Evolutionary conservation across 1,140 invertebrate species (phyloP).

Genomic region (Drosophila grimshawi): DNA sequence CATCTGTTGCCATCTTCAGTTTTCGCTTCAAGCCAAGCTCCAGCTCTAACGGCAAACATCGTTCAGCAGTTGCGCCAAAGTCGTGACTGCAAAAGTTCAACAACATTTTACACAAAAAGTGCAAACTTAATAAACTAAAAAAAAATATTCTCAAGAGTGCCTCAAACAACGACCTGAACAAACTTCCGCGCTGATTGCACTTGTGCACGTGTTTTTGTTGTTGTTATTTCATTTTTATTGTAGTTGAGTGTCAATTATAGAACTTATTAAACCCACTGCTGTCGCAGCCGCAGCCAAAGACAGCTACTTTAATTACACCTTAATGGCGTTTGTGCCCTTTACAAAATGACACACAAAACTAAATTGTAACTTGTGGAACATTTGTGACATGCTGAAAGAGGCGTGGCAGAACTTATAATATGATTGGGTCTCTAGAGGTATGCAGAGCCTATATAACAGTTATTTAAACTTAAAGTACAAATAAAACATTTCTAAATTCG

Average conservation of each 20-base stretch:
- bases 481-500: too few relatives aligned
- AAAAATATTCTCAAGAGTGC: conserved; percentile 57
- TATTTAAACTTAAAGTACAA: too few relatives aligned
- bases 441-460: too few relatives aligned
- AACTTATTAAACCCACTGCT: conserved; percentile 22
- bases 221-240: conserved; percentile 12
- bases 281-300: not conserved
- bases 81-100: conserved; percentile 82
- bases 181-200: conserved; percentile 49
- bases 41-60: not conserved
- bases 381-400: conserved; percentile 8
- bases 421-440: too few relatives aligned
- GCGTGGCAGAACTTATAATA: conserved; percentile 28
- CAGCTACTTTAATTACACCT: conserved; percentile 41
- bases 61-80: conserved; percentile 36
- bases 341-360: conserved; percentile 3
- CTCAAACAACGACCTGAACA: conserved; percentile 17
- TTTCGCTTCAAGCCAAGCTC: not conserved
- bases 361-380: conserved; percentile 18
- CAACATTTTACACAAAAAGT: conserved; percentile 80
- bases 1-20: conserved; percentile 48
- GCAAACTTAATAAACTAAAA: conserved; percentile 63
- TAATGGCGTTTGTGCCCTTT: conserved; percentile 30
- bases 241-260: conserved; percentile 44
- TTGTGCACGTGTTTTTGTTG: conserved; percentile 68